Evolutionary conservation across 2,113 vertebrate species (phyloP).

Genomic region (Irena cyanogastra): DNA sequence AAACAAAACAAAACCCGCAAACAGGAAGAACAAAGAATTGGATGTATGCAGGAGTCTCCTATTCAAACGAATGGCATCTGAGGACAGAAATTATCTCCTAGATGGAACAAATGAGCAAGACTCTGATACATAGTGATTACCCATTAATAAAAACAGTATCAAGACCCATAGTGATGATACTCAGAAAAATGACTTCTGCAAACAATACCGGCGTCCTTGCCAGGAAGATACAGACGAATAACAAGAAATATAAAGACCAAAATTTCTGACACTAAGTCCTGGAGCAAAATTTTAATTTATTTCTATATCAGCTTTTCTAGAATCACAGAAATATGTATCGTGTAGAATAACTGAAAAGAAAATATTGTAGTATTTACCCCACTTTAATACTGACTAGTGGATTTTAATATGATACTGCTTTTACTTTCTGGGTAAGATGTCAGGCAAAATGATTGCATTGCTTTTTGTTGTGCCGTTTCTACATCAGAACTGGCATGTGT

Average conservation of each 20-base stretch:
- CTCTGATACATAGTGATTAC: background rate
- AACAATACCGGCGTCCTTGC: background rate
- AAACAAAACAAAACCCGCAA: background rate
- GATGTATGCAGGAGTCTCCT: background rate
- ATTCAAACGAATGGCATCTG: slow-evolving; percentile 4
- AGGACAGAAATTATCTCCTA: slow-evolving; percentile 22
- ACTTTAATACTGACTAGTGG: background rate
- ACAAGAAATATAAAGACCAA: background rate
- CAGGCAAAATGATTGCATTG: background rate
- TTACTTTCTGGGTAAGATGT: background rate
- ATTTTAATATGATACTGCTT: background rate
- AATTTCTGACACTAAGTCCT: background rate
- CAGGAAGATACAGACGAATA: background rate
- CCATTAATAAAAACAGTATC: slow-evolving; percentile 18
- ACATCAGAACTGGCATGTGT: background rate
- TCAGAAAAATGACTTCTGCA: slow-evolving; percentile 10
- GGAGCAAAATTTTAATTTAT: background rate
- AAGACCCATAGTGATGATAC: background rate
- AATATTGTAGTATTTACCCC: background rate
- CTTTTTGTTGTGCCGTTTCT: background rate
- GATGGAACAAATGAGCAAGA: slow-evolving; percentile 21
- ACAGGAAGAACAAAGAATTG: background rate
- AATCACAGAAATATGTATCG: background rate
- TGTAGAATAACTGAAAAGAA: background rate
- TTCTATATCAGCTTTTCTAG: background rate